Evolutionary conservation across 2,888 invertebrate genomes (phyloP).

Genomic region (Epistrophe grossulariae): DNA sequence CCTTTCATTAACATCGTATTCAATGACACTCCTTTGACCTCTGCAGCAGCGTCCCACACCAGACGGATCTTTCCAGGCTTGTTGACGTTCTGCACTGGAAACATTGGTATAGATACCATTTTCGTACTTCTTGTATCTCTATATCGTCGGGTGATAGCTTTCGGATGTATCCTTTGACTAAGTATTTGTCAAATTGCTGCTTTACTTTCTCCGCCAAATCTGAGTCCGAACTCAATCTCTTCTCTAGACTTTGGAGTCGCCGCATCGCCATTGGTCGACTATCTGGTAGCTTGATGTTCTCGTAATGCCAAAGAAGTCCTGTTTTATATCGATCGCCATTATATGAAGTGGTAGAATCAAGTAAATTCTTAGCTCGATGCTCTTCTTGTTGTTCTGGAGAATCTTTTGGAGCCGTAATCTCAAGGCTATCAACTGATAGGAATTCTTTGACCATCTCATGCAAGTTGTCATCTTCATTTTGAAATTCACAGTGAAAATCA

Average conservation of each 20-base stretch:
- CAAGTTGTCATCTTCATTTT: background rate
- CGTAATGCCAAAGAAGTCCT: constrained; percentile 9
- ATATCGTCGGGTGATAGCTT: background rate
- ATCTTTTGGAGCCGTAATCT: background rate
- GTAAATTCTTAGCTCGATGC: background rate
- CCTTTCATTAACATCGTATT: constrained; percentile 4
- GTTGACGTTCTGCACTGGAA: background rate
- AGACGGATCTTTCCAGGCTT: background rate
- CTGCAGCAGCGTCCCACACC: background rate
- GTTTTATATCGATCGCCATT: background rate
- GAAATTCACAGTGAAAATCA: background rate
- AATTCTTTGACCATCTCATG: constrained; percentile 6
- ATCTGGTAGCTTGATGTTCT: background rate
- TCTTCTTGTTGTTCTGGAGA: background rate
- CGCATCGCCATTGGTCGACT: background rate
- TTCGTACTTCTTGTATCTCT: background rate
- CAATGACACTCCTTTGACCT: background rate
- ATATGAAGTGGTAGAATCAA: background rate
- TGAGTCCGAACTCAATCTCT: background rate
- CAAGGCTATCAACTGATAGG: constrained; percentile 1
- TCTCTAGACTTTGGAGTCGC: background rate
- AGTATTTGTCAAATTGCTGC: background rate
- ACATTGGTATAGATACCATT: constrained; percentile 4
- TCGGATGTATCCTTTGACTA: background rate
- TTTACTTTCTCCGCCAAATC: constrained; percentile 1